Evolutionary conservation across 2,888 invertebrate genomes (phyloP), one percentile per base, ranked within the genome.

Genomic region (Trichogramma evanescens): DNA sequence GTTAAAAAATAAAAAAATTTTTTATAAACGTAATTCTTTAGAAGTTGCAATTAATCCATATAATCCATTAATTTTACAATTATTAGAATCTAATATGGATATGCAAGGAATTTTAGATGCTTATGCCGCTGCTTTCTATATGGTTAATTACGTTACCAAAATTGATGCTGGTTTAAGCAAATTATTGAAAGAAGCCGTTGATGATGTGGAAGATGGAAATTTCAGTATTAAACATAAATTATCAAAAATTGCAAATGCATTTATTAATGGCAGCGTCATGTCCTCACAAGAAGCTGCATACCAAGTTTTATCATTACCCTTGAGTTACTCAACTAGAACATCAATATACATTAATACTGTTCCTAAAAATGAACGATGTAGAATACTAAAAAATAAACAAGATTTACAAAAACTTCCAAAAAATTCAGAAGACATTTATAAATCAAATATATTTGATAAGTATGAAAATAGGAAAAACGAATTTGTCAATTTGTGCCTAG

Each of bases 1-100:
- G 6, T 50, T 59, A 39, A 40, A 49, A 38, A 50, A 13, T 55
- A 43, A 54, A 43, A 48, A 43, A 50, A 55, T 54, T 13, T 44
- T 58, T 26, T 48, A 51, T 7, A 63, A 52, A 50, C 54, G 58
- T 48, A 61, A 50, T 49, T 45, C 45, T 43, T 38, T 45, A 9
- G 55, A 59, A 46, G 46, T 59, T 6, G 45, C 50, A 41, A 59
- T 59, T 26, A 56, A 59, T 55, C 13, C 55, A 8, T 59, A 45
- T 44, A 59, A 59, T 41, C 39, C 50, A 54, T 9, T n/a, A 39
- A 49, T 59, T 40, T 55, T 61, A 38, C 44, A 50, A 52, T 49
- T 52, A 40, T 48, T 53, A 5, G 42, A 61, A 53, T 48, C 57
- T 9, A 59, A 13, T 13, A 13, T 13, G 13, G 13, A 13, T 13